Evolutionary conservation across 2,113 vertebrate genomes (phyloP).

Genomic region (Penelope pileata): DNA sequence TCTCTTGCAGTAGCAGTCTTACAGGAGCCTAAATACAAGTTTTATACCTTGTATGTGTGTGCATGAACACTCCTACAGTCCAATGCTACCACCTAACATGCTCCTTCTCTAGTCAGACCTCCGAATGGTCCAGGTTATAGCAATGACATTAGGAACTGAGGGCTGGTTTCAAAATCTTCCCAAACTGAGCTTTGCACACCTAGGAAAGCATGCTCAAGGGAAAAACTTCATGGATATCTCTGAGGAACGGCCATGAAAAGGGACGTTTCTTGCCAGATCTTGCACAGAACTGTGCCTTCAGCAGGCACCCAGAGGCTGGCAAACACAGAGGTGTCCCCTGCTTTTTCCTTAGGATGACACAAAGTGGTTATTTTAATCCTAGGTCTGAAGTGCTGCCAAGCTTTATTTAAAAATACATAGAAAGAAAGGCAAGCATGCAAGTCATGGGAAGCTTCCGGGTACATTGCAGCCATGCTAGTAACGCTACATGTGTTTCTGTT

Average conservation of each 20-base stretch:
- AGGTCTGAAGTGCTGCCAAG: neutral
- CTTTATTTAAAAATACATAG: neutral
- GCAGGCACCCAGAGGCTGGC: neutral
- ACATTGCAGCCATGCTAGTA: neutral
- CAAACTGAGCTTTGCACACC: neutral
- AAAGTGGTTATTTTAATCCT: constrained; percentile 2
- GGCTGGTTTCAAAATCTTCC: neutral
- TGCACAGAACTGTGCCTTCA: accelerated
- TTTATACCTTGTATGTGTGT: neutral
- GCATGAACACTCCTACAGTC: neutral
- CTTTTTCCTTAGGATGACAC: neutral
- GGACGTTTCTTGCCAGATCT: neutral
- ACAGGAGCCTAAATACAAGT: neutral
- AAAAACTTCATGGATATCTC: neutral
- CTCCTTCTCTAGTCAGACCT: neutral
- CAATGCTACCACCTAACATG: neutral
- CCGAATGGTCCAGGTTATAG: neutral
- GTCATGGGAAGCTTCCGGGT: neutral
- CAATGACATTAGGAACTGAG: neutral
- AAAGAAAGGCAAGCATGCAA: neutral
- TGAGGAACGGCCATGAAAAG: neutral
- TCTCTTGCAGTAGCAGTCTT: neutral
- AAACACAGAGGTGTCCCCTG: neutral
- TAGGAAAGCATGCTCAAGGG: neutral
- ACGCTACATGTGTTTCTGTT: neutral